Evolutionary conservation across 2,797 vertebrate species (phyloP).

Genomic region (Jordanella pulchra): DNA sequence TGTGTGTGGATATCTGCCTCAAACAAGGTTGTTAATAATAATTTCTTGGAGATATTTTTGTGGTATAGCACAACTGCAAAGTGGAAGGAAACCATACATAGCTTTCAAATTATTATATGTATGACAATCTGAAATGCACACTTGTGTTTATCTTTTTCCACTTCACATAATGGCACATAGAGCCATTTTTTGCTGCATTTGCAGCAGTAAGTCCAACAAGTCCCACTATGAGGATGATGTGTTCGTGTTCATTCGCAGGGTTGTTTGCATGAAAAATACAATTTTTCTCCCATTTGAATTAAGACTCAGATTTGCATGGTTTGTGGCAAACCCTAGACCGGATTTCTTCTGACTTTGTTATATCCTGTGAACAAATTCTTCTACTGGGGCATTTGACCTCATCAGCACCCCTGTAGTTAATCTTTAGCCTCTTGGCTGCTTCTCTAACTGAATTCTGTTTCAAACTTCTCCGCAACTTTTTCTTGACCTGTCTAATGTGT

Average conservation of each 20-base stretch:
- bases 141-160: neutral
- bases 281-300: too few relatives aligned
- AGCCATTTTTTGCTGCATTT: neutral
- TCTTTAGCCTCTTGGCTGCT: neutral
- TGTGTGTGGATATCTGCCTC: neutral
- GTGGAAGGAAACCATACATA: neutral
- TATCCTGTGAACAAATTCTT: neutral
- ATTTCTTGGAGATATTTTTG: neutral
- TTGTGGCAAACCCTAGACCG: too few relatives aligned
- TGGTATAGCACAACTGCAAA: neutral
- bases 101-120: neutral
- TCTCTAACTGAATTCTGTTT: neutral
- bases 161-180: neutral
- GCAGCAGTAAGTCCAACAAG: neutral
- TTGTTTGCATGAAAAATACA: too few relatives aligned
- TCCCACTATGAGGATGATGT: too few relatives aligned
- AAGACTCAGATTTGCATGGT: too few relatives aligned
- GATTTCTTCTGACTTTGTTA: neutral
- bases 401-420: neutral
- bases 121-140: neutral
- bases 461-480: neutral
- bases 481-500: neutral
- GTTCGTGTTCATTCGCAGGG: too few relatives aligned
- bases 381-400: neutral
- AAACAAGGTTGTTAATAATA: neutral